These are phyloP conservation scores for Nebria salina DNA, from an alignment of 2,888 invertebrate genomes.

Conservation along the genomic window DNA sequence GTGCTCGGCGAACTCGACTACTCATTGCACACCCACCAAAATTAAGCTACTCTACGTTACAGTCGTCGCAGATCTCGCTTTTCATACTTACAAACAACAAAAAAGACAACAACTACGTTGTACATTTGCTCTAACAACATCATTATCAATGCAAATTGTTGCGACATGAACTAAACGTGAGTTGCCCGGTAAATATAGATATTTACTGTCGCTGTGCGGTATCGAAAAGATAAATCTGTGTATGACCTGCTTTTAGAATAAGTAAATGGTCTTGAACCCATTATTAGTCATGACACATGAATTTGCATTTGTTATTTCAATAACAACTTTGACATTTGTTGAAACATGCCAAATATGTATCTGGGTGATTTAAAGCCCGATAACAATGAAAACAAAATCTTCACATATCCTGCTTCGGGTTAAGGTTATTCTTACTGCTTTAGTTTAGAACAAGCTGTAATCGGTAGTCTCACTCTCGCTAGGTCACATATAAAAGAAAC, in stretches of 20 bases:
- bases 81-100: constrained; percentile 19
- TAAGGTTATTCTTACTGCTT: too few species aligned
- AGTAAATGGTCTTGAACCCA: neutral
- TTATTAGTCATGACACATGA: neutral
- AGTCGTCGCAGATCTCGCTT: constrained; percentile 14
- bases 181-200: constrained; percentile 19
- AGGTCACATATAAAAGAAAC: too few species aligned
- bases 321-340: neutral
- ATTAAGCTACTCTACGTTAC: constrained; percentile 24
- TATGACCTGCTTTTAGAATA: neutral
- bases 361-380: neutral
- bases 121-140: constrained; percentile 21
- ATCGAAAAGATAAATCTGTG: neutral
- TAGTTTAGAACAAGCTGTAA: too few species aligned
- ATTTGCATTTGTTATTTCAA: neutral
- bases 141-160: constrained; percentile 40
- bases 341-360: neutral
- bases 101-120: neutral
- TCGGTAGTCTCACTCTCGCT: too few species aligned
- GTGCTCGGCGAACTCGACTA: neutral
- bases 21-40: constrained; percentile 28
- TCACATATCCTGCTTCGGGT: too few species aligned
- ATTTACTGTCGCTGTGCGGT: constrained; percentile 8
- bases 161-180: constrained; percentile 20
- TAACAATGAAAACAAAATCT: neutral